Conservation (phyloP, 2,888 invertebrate genomes). For the Oxytorus armatus region DNA sequence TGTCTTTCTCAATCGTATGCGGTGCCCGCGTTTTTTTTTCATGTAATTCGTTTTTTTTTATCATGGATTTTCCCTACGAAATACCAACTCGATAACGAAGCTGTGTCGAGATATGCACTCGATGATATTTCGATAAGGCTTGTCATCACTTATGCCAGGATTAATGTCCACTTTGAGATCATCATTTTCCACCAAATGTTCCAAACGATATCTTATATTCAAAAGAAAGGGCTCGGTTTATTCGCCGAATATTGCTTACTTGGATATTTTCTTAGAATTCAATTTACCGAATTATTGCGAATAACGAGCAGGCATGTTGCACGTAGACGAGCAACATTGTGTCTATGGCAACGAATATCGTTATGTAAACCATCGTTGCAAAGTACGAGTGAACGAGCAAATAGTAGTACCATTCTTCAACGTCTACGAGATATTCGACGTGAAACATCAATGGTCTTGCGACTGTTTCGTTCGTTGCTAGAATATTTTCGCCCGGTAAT, state of each 20-base stretch:
- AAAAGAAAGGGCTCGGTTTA: background rate
- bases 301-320: constrained; percentile 70
- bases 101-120: constrained; percentile 70
- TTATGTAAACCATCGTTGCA: constrained; percentile 68
- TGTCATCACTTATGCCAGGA: constrained; percentile 61
- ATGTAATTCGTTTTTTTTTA: background rate
- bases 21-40: background rate
- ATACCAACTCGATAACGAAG: constrained; percentile 61
- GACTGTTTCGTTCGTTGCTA: constrained; percentile 31
- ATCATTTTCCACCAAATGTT: constrained; percentile 65
- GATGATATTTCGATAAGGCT: constrained; percentile 65
- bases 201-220: constrained; percentile 67
- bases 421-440: constrained; percentile 71
- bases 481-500: constrained; percentile 18
- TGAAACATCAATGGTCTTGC: constrained; percentile 67
- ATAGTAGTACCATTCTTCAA: constrained; percentile 70
- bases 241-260: background rate
- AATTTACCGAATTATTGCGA: constrained; percentile 70
- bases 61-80: background rate
- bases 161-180: constrained; percentile 63
- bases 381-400: constrained; percentile 70
- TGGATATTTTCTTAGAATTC: background rate
- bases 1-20: too few species aligned
- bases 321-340: constrained; percentile 66
- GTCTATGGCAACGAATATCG: constrained; percentile 68